Percentiles rank a stretch among this genome's conserved stretches.
Conservation (phyloP, 1,140 invertebrate genomes). For the Cotesia glomerata region DNA sequence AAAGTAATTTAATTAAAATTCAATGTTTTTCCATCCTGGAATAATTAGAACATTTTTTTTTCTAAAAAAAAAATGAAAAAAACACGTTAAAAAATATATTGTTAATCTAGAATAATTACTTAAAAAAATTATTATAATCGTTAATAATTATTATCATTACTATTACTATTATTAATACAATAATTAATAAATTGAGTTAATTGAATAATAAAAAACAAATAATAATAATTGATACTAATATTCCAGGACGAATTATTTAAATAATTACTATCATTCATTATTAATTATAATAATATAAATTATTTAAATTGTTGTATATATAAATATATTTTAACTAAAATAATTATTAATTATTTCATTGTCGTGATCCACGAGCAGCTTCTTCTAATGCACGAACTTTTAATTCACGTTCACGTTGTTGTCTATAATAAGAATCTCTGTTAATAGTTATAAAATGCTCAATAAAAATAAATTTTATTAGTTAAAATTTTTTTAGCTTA, state of each 20-base stretch:
- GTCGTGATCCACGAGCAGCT: slow-evolving; percentile 78
- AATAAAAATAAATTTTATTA: not conserved
- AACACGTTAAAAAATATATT: too few species aligned
- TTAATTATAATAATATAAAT: too few species aligned
- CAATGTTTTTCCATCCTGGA: too few species aligned
- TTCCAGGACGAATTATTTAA: not conserved
- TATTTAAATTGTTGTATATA: slow-evolving; percentile 20
- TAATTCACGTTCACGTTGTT: slow-evolving; percentile 82
- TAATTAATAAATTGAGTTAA: slow-evolving; percentile 2
- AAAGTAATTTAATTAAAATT: too few species aligned
- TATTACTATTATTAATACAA: not conserved
- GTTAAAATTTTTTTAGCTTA: slow-evolving; percentile 16
- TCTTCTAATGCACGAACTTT: slow-evolving; percentile 85
- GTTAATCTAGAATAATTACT: too few species aligned
- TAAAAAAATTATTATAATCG: too few species aligned
- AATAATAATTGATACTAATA: not conserved
- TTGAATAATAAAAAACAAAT: not conserved
- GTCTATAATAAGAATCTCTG: slow-evolving; percentile 64
- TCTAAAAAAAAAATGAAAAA: too few species aligned
- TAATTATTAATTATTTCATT: slow-evolving; percentile 56
- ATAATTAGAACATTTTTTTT: too few species aligned
- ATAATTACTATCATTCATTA: not conserved
- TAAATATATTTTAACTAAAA: slow-evolving; percentile 35
- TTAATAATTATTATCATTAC: too few species aligned
- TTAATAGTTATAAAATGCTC: slow-evolving; percentile 1